A percentile compares a stretch with the other conserved stretches of the same genome.
Evolutionary conservation across 2,113 vertebrate genomes (phyloP).

Genomic region (Tragelaphus strepsiceros): DNA sequence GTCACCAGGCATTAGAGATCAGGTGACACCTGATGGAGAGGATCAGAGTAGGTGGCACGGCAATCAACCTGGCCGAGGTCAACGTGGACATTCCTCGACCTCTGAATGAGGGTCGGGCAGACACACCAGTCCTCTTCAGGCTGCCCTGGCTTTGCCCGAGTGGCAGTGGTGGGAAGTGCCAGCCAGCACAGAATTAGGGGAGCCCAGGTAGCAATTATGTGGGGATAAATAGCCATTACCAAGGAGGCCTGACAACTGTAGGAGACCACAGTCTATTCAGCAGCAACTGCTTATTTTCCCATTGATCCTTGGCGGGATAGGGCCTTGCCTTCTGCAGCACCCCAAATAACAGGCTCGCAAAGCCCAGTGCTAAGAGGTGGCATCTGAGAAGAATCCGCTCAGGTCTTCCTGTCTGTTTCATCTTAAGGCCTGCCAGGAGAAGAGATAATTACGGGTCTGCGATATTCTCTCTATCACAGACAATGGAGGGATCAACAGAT

Average conservation of each 20-base stretch:
- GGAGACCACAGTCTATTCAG: constrained; percentile 48
- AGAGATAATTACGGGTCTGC: constrained; percentile 66
- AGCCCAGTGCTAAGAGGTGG: constrained; percentile 60
- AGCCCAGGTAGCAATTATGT: constrained; percentile 72
- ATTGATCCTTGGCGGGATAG: constrained; percentile 37
- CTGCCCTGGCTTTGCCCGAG: constrained; percentile 5
- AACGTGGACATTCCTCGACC: neutral
- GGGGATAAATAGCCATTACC: constrained; percentile 71
- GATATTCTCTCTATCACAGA: constrained; percentile 51
- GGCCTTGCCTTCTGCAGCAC: constrained; percentile 67
- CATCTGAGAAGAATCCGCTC: constrained; percentile 57
- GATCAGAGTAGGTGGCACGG: neutral
- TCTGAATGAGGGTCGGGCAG: neutral
- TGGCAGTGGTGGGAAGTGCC: constrained; percentile 50
- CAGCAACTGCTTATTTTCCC: constrained; percentile 70
- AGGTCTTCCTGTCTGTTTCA: constrained; percentile 71
- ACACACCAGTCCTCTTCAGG: neutral
- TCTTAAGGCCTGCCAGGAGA: constrained; percentile 68
- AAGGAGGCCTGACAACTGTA: constrained; percentile 51
- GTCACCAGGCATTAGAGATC: neutral
- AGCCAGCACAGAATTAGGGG: constrained; percentile 30
- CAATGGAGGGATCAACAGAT: constrained; percentile 58
- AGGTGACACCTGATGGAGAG: neutral
- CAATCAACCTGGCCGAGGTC: neutral
- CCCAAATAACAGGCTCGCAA: constrained; percentile 72